Conservation (phyloP, 2,113 vertebrate species). For the Pan paniscus region DNA sequence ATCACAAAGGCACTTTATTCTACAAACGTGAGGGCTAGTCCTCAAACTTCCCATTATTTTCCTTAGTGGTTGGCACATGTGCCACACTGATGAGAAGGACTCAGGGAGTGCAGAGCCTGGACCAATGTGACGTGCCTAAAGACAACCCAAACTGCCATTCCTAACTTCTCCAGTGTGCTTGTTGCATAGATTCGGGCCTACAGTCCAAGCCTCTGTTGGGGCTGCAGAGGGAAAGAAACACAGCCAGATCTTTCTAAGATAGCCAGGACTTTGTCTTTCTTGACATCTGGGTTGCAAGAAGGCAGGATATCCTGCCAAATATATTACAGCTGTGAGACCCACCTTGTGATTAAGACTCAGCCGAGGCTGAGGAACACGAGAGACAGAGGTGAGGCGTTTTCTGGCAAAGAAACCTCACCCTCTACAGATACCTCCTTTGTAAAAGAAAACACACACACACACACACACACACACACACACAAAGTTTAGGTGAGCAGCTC, state of each 20-base stretch:
- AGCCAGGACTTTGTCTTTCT: constrained; percentile 85
- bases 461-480: background rate
- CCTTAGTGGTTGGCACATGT: constrained; percentile 32
- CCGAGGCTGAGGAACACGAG: constrained; percentile 78
- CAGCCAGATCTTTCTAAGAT: constrained; percentile 81
- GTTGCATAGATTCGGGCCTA: constrained; percentile 50
- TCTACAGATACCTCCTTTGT: constrained; percentile 23
- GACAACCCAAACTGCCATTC: background rate
- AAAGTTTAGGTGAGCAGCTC: constrained; percentile 77
- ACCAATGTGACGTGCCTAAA: constrained; percentile 18
- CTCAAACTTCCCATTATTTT: constrained; percentile 22
- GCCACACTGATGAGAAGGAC: background rate
- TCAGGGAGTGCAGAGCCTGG: background rate
- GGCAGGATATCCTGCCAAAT: constrained; percentile 88
- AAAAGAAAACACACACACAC: background rate
- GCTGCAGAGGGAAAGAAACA: constrained; percentile 63
- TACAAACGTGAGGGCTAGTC: background rate
- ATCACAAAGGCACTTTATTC: constrained; percentile 37
- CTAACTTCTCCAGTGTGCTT: constrained; percentile 65
- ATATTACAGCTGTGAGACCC: constrained; percentile 86
- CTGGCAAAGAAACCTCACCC: constrained; percentile 57
- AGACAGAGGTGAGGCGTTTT: constrained; percentile 75
- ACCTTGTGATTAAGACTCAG: constrained; percentile 82
- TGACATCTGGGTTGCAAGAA: constrained; percentile 85
- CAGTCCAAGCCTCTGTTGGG: constrained; percentile 48